These are phyloP conservation scores for Cyclophora punctaria DNA, from an alignment of 2,888 invertebrate genomes.

Conservation along the genomic window DNA sequence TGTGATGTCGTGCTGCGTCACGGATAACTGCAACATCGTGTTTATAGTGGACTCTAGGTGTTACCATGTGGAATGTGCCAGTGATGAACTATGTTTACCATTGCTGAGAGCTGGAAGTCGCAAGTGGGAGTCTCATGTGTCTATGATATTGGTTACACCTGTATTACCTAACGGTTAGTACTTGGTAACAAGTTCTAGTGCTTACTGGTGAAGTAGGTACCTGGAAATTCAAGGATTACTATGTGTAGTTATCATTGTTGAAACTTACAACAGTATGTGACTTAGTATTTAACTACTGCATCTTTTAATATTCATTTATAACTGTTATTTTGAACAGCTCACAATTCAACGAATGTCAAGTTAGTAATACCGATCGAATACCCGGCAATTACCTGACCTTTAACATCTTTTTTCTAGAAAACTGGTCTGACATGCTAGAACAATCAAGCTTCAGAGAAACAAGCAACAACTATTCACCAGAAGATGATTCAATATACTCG, in stretches of 20 bases:
- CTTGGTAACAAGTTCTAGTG: too few relatives aligned
- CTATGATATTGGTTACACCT: conserved; percentile 86
- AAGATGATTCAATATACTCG: conserved; percentile 56
- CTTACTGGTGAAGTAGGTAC: too few relatives aligned
- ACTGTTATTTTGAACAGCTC: neutral
- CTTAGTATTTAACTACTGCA: neutral
- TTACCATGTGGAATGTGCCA: conserved; percentile 83
- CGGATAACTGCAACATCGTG: conserved; percentile 84
- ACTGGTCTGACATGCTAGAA: conserved; percentile 67
- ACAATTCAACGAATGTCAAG: neutral
- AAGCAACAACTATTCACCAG: conserved; percentile 53
- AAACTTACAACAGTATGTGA: too few relatives aligned
- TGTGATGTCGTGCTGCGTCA: conserved; percentile 79
- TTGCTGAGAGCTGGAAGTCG: conserved; percentile 64
- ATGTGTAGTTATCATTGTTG: too few relatives aligned
- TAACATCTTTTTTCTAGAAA: conserved; percentile 44
- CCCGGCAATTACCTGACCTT: neutral
- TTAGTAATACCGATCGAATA: neutral
- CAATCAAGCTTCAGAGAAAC: conserved; percentile 58
- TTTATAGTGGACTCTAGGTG: conserved; percentile 85
- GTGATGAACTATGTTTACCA: conserved; percentile 82
- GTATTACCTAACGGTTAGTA: conserved; percentile 71
- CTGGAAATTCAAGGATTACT: too few relatives aligned
- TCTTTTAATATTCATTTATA: neutral
- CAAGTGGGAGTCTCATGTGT: conserved; percentile 78